These are phyloP conservation scores for Erpobdella octoculata DNA, from an alignment of 2,888 invertebrate genomes.

Conservation along the genomic window DNA sequence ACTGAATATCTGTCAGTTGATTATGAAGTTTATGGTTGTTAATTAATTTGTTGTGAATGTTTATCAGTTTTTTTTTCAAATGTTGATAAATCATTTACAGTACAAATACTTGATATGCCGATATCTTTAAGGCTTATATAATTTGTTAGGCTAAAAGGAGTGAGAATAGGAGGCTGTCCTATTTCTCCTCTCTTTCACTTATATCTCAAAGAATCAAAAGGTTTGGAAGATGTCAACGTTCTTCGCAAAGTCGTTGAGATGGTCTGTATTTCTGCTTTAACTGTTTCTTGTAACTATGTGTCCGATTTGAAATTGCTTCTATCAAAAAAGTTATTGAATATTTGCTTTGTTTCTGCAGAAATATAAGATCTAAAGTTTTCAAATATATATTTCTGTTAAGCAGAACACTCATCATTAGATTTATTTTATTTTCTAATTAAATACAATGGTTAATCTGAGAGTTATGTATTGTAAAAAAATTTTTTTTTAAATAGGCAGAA, in stretches of 20 bases:
- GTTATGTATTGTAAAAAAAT: background rate
- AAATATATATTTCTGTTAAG: background rate
- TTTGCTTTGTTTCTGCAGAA: too few relatives aligned
- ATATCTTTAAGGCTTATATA: background rate
- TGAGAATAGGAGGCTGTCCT: constrained; percentile 3
- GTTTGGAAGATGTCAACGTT: background rate
- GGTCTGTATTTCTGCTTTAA: constrained; percentile 12
- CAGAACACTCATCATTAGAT: too few relatives aligned
- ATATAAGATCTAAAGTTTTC: too few relatives aligned
- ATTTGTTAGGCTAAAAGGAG: background rate
- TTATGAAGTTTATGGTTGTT: too few relatives aligned
- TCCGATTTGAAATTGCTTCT: too few relatives aligned
- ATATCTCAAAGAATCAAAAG: background rate
- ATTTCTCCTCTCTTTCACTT: constrained; percentile 21
- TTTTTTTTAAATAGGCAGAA: constrained; percentile 55
- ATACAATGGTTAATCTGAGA: constrained; percentile 45
- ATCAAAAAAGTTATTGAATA: too few relatives aligned
- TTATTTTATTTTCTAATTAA: too few relatives aligned
- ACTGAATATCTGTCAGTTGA: too few relatives aligned
- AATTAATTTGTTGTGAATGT: too few relatives aligned
- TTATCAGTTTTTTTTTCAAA: background rate
- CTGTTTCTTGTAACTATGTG: too few relatives aligned
- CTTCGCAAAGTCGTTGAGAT: constrained; percentile 10
- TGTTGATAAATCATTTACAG: background rate
- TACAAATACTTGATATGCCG: background rate